Evolutionary conservation across 2,113 vertebrate species (phyloP), one percentile per base, ranked within the genome.

Genomic region (Ceyx cyanopectus): DNA sequence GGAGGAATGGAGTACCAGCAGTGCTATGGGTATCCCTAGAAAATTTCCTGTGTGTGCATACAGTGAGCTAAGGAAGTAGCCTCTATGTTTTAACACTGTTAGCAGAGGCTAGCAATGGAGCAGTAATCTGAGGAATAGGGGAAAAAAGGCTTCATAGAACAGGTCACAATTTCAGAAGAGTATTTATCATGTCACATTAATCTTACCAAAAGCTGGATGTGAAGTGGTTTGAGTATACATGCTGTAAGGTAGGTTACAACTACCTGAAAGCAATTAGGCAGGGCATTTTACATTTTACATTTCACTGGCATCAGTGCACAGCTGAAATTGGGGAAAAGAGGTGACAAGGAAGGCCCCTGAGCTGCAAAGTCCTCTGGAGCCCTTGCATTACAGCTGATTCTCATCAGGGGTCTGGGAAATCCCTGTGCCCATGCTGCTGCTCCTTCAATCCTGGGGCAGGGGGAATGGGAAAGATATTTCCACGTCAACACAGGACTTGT

Each of bases 381-480:
- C 34, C 26, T 84, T 51, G 9, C 13, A 20, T 29, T 20, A 27
- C n/a, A 91, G 37, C n/a, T 40, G 13, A 63, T 67, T 87, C 30
- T 51, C 7, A n/a, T 46, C 1, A 1, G 6, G 7, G 60, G 6
- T 23, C 17, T 22, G 22, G 21, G 65, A 57, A 56, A 91, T 20
- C 20, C 24, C 43, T 29, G 17, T 27, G 30, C 7, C 43, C 22
- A 12, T 24, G 34, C 10, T 1, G 0, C 23, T 2, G 1, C 58
- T 78, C 66, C 45, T 34, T 73, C 45, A 17, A 18, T 26, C 29
- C 21, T 10, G 2, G 18, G 14, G 24, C 32, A 79, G 21, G 50
- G 22, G 30, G 26, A 76, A 76, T 9, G 23, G 18, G 19, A 41
- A 85, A 56, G 43, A 1, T 2, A 15, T 88, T 79, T 58, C 32